Evolutionary conservation across 2,888 invertebrate genomes (phyloP), one percentile per base, ranked within the genome.

Genomic region (Cheilosia grossa): DNA sequence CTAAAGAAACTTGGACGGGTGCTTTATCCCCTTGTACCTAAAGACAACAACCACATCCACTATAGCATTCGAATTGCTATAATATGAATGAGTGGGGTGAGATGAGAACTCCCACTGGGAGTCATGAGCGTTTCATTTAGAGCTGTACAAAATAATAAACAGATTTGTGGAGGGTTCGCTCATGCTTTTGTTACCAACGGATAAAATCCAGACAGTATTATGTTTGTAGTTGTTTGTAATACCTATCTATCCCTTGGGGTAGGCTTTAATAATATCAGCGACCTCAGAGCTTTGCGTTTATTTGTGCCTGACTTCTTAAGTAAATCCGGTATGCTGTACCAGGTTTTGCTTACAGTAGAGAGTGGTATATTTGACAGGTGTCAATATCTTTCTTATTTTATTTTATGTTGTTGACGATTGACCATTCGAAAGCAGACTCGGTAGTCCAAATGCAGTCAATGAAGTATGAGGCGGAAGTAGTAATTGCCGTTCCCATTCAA

Each of bases 101-200:
- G 69, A 75, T 80, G 53, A 53, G 74, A 54, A 70, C n/a, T 44
- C 80, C 83, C 66, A 56, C 47, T 73, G 83, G 69, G 70, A 74
- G 42, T 61, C 56, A 33, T 30, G 51, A 70, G 66, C 59, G 70
- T 54, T 64, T 53, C 70, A 80, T 74, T 74, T 59, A 42, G 58
- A 53, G 6, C 13, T 40, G 51, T 17, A 24, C 63, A 47, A 61
- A 61, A 54, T 54, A 37, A 61, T 61, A 72, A 74, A 47, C 47
- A 40, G 59, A 69, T 40, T 58, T 40, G 2, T 33, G 51, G 69
- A 56, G 64, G 64, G 40, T 61, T 63, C 54, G 27, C 47, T 19
- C 40, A 58, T 59, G 56, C 9, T 69, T 30, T 54, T 51, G 63
- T 53, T 64, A 53, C 58, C 3, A 37, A 54, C 47, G 47, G 47